Evolutionary conservation across 1,140 invertebrate species (phyloP).

Genomic region (Phthorimaea operculella): DNA sequence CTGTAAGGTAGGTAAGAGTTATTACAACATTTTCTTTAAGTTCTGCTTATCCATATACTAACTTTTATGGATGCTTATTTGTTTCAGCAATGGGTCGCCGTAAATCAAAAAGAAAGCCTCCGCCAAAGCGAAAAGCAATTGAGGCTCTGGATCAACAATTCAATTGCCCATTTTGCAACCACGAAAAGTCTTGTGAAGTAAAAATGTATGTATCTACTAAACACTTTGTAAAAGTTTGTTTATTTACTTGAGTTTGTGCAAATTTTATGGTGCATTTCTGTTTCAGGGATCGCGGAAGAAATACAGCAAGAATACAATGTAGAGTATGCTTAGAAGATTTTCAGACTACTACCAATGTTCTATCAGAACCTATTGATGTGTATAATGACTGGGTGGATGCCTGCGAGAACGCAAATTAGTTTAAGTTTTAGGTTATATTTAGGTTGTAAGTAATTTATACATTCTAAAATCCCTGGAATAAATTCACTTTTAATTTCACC

Average conservation of each 20-base stretch:
- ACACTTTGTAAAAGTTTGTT: slow-evolving; percentile 2
- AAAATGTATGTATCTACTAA: slow-evolving; percentile 86
- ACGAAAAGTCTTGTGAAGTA: slow-evolving; percentile 99
- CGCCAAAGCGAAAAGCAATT: slow-evolving; percentile 93
- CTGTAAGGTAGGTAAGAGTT: too few relatives aligned
- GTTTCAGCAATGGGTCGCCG: slow-evolving; percentile 83
- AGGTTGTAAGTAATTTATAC: slow-evolving; percentile 16
- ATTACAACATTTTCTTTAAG: too few relatives aligned
- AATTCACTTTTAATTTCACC: too few relatives aligned
- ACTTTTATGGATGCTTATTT: background rate
- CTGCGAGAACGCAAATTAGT: slow-evolving; percentile 75
- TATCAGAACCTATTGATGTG: slow-evolving; percentile 98
- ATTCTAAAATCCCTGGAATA: background rate
- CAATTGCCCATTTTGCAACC: slow-evolving; percentile 99
- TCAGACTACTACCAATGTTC: slow-evolving; percentile 95
- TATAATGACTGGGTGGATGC: slow-evolving; percentile 99
- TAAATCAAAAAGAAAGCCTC: slow-evolving; percentile 97
- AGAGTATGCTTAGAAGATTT: slow-evolving; percentile 96
- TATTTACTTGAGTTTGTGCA: slow-evolving; percentile 6
- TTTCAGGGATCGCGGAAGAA: slow-evolving; percentile 89
- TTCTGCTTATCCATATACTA: too few relatives aligned
- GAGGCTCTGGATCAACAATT: slow-evolving; percentile 95
- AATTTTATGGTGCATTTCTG: slow-evolving; percentile 2
- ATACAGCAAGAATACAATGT: slow-evolving; percentile 94
- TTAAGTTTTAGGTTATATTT: slow-evolving; percentile 25